phyloP scores from a whole-genome alignment of 2,888 invertebrate species.

The Dolomedes plantarius region DNA sequence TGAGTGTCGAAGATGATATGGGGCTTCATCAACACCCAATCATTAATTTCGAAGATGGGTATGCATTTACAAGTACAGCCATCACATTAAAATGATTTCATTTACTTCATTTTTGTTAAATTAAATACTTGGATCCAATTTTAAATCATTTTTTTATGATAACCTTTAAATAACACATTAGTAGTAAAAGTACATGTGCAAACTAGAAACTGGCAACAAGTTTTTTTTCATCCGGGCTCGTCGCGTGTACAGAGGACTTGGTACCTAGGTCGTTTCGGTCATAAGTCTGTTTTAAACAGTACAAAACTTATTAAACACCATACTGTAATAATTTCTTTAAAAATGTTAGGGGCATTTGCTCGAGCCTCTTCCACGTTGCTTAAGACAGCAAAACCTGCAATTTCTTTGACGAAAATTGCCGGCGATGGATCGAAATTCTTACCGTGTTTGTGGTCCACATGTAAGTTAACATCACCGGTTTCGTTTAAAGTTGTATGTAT shows the following conservation, averaged over 20 bases:
- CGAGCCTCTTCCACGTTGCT: constrained; percentile 67
- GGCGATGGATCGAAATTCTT: constrained; percentile 58
- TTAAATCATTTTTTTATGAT: too few species aligned
- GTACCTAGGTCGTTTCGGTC: constrained; percentile 66
- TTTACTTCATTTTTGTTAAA: too few species aligned
- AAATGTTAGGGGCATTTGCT: constrained; percentile 69
- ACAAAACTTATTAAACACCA: neutral
- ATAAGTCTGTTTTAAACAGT: constrained; percentile 18
- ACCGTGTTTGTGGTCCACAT: constrained; percentile 69
- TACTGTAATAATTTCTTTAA: neutral
- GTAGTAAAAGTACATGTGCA: too few species aligned
- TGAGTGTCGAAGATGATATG: too few species aligned
- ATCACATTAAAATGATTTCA: too few species aligned
- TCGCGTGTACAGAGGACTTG: constrained; percentile 42
- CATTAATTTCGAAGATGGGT: too few species aligned
- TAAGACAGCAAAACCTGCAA: constrained; percentile 69
- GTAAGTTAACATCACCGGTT: constrained; percentile 59
- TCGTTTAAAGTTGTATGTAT: too few species aligned
- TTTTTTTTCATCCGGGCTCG: constrained; percentile 46
- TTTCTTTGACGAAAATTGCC: constrained; percentile 57
- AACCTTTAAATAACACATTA: too few species aligned
- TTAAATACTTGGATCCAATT: too few species aligned
- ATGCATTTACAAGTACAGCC: too few species aligned
- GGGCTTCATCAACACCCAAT: too few species aligned
- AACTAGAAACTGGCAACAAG: constrained; percentile 35